These are phyloP conservation scores for Australoheros facetus DNA, from an alignment of 2,797 vertebrate genomes.

Conservation along the genomic window DNA sequence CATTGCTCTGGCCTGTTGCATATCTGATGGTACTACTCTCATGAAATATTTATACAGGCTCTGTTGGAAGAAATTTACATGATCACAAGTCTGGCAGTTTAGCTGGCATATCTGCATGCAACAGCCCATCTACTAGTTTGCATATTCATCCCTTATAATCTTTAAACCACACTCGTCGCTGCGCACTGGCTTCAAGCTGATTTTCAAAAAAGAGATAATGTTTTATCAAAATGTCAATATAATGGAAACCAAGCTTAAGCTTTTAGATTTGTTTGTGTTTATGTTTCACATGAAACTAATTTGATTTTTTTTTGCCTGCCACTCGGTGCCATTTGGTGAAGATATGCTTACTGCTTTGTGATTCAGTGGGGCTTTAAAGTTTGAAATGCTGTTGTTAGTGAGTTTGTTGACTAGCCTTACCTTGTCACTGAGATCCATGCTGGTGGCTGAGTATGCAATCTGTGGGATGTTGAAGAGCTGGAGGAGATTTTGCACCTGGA, in stretches of 20 bases:
- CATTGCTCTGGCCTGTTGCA: slow-evolving; percentile 97
- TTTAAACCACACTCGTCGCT: background rate
- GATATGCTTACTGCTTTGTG: background rate
- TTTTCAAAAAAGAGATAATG: background rate
- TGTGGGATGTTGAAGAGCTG: slow-evolving; percentile 99
- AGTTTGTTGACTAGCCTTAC: slow-evolving; percentile 32
- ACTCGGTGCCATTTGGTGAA: background rate
- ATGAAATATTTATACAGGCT: slow-evolving; percentile 97
- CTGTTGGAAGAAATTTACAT: slow-evolving; percentile 53
- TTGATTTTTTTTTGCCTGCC: background rate
- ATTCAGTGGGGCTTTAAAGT: background rate
- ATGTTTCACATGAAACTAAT: background rate
- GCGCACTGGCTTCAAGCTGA: background rate
- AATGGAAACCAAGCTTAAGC: background rate
- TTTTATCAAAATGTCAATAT: background rate
- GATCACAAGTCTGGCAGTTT: slow-evolving; percentile 14
- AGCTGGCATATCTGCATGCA: background rate
- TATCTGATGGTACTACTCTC: slow-evolving; percentile 97
- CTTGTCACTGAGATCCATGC: slow-evolving; percentile 99
- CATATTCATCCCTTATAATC: slow-evolving; percentile 7
- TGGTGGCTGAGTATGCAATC: slow-evolving; percentile 98
- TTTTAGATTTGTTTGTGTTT: background rate
- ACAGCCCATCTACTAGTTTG: background rate
- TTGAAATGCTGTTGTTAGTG: no score
- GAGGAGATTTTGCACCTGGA: slow-evolving; percentile 97